Conservation (phyloP, 2,113 vertebrate genomes). For the Stegastes partitus region DNA sequence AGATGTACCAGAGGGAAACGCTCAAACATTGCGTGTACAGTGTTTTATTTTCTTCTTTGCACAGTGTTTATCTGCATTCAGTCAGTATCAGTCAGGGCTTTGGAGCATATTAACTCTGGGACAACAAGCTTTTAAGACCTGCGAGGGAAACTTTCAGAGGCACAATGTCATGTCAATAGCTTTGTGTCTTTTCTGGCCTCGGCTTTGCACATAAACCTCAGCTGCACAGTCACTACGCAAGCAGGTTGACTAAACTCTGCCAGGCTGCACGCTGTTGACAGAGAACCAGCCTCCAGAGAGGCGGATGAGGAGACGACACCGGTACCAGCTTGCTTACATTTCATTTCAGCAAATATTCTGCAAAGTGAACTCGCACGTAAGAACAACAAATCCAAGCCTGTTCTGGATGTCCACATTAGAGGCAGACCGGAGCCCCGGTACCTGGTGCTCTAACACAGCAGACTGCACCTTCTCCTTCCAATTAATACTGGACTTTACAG, state of each 20-base stretch:
- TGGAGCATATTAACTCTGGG: conserved; percentile 27
- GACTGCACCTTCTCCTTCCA: conserved; percentile 19
- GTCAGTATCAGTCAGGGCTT: conserved; percentile 16
- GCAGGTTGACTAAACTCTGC: too few species aligned
- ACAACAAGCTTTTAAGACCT: conserved; percentile 22
- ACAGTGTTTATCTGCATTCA: conserved; percentile 43
- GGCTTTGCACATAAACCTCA: conserved; percentile 5
- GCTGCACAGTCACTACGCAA: not conserved
- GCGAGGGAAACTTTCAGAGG: not conserved
- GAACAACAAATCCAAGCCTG: not conserved
- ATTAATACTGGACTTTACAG: conserved; percentile 1
- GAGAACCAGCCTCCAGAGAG: not conserved
- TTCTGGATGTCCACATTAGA: not conserved
- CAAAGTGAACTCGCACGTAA: not conserved
- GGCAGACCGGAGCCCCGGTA: not conserved
- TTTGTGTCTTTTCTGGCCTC: not conserved
- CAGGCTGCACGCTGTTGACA: not conserved
- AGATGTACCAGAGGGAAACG: conserved; percentile 38
- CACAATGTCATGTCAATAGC: conserved; percentile 21
- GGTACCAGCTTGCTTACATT: not conserved
- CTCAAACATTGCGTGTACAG: conserved; percentile 20
- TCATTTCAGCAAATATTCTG: not conserved
- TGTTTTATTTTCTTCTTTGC: conserved; percentile 35
- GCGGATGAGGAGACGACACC: not conserved
- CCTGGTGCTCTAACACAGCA: conserved; percentile 4